These are phyloP conservation scores for Ormyrus pomaceus DNA, from an alignment of 2,888 invertebrate species.

Conservation along the genomic window DNA sequence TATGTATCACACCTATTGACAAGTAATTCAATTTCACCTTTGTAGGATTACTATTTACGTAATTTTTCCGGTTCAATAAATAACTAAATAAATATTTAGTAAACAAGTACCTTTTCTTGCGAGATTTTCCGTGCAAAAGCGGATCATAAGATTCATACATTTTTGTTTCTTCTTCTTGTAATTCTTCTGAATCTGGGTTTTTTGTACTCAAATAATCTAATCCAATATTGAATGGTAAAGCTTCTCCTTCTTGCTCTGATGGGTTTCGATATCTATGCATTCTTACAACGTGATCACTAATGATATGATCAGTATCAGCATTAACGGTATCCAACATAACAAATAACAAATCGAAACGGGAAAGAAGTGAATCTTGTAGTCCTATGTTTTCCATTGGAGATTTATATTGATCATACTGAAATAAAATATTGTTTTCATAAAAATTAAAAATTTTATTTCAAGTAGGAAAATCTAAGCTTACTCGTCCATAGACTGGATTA, in stretches of 20 bases:
- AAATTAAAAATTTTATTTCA: neutral
- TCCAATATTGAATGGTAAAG: slow-evolving; percentile 88
- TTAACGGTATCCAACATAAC: slow-evolving; percentile 97
- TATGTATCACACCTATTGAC: too few relatives aligned
- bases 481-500: slow-evolving; percentile 98
- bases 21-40: too few relatives aligned
- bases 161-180: slow-evolving; percentile 81
- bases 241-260: slow-evolving; percentile 95
- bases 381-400: slow-evolving; percentile 99
- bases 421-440: neutral
- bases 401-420: slow-evolving; percentile 97
- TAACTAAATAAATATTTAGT: too few relatives aligned
- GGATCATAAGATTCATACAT: slow-evolving; percentile 96
- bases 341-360: slow-evolving; percentile 98
- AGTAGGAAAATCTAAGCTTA: slow-evolving; percentile 72
- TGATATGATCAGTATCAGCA: slow-evolving; percentile 91
- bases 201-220: slow-evolving; percentile 92
- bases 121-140: slow-evolving; percentile 88
- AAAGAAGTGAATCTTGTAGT: slow-evolving; percentile 96
- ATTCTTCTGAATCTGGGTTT: slow-evolving; percentile 84
- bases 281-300: slow-evolving; percentile 97
- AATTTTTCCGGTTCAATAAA: too few relatives aligned
- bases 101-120: slow-evolving; percentile 79
- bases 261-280: slow-evolving; percentile 98
- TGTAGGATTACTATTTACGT: too few relatives aligned